Conservation (phyloP, 2,113 vertebrate species). For the Carassius auratus region DNA sequence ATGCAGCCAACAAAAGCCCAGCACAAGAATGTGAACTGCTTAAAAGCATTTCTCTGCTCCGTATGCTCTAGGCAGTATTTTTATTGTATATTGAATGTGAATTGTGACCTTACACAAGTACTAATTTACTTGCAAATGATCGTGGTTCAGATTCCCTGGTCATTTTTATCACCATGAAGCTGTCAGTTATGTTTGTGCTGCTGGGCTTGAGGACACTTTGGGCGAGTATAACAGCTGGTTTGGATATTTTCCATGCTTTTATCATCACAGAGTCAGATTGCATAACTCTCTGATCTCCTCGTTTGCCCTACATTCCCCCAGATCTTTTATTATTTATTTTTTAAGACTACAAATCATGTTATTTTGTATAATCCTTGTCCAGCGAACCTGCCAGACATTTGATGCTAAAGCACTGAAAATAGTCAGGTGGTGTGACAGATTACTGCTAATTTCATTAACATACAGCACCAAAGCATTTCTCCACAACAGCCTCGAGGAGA, state of each 20-base stretch:
- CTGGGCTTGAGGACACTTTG: background rate
- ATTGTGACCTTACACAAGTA: background rate
- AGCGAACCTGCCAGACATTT: background rate
- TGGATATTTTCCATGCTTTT: conserved; percentile 49
- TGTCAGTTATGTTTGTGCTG: background rate
- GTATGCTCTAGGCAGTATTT: background rate
- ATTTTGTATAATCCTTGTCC: conserved; percentile 28
- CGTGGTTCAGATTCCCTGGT: background rate
- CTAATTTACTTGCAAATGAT: background rate
- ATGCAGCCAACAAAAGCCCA: background rate
- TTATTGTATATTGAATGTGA: background rate
- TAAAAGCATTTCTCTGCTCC: background rate
- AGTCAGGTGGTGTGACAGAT: conserved; percentile 9
- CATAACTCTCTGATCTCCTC: conserved; percentile 53
- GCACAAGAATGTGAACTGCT: background rate
- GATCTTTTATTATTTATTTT: background rate
- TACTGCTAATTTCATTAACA: background rate
- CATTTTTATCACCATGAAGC: background rate
- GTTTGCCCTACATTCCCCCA: conserved; percentile 45
- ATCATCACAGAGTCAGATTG: conserved; percentile 46
- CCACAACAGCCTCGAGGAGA: background rate
- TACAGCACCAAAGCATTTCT: conserved; percentile 2
- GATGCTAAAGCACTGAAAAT: background rate
- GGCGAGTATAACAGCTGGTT: conserved; percentile 44
- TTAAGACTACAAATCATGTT: background rate